Evolutionary conservation across 2,113 vertebrate species (phyloP), one percentile per base, ranked within the genome.

Genomic region (Austrofundulus limnaeus): DNA sequence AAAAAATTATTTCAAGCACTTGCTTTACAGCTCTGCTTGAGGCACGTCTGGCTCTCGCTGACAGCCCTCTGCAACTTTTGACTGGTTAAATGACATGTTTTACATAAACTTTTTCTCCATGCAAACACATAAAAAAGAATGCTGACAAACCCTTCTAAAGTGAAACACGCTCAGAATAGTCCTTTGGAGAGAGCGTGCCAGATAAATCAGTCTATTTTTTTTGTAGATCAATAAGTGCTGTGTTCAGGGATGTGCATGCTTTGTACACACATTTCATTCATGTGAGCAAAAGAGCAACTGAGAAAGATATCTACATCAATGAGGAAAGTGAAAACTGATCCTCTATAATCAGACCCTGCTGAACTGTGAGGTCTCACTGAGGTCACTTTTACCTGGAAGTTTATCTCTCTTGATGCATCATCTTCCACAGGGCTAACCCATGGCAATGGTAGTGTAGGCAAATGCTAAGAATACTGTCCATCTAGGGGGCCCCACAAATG

Each of bases 1-100:
- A 83, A 80, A 83, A 81, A 80, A 66, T 72, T n/a, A 80, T 89
- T 88, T 70, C 75, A 87, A 86, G 75, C 81, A 63, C 69, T 77
- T 82, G 74, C 68, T 87, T 86, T 76, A 86, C 76, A 83, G 64
- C 66, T 54, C 77, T 68, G 78, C 84, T 86, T 38, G 64, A 80
- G 86, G 75, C 88, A 73, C 78, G 66, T 34, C 65, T 50, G 59
- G 24, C 48, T 76, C 67, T 75, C 80, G 77, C 81, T 82, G 78
- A 85, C 81, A 89, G 82, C 72, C 21, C 61, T 52, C 62, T 59
- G 57, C 43, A 75, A 67, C 77, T 70, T 78, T 81, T 63, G 60
- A 80, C 77, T 59, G 59, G 38, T 70, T 65, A 72, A 84, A 85
- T 83, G 21, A 56, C 70, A 66, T 45, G 52, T 60, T 80, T 81